A percentile compares a stretch with the other conserved stretches of the same genome.
These are phyloP conservation scores for Elanus axillaris DNA, from an alignment of 2,113 vertebrate genomes.

Conservation along the genomic window DNA sequence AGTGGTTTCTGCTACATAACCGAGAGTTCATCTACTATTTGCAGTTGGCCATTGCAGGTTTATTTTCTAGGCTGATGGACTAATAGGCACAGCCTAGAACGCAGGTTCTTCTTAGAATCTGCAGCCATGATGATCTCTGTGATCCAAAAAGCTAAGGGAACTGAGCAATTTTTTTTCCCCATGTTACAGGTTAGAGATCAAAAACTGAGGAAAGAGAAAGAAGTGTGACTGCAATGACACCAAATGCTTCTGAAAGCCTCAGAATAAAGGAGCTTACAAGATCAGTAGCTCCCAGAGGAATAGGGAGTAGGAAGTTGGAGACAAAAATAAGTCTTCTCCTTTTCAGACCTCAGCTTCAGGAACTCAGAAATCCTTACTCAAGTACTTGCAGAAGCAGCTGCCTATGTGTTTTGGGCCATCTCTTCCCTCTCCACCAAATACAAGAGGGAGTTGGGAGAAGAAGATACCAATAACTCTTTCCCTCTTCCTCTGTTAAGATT, in stretches of 20 bases:
- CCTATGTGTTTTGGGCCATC: not conserved
- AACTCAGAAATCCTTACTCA: not conserved
- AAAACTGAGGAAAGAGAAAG: not conserved
- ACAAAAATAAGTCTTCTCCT: not conserved
- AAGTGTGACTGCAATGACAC: rapidly evolving
- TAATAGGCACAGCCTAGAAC: not conserved
- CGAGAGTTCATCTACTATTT: not conserved
- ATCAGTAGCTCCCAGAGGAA: not conserved
- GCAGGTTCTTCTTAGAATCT: not conserved
- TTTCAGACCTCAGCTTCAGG: not conserved
- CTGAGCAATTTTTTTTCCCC: not conserved
- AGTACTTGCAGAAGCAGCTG: not conserved
- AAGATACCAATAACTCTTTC: not conserved
- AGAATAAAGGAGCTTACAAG: not conserved
- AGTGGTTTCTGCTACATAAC: not conserved
- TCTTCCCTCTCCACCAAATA: not conserved
- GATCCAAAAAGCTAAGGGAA: not conserved
- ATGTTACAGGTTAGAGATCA: not conserved
- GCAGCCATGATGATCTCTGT: not conserved
- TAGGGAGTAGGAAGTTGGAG: not conserved
- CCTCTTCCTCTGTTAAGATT: not conserved
- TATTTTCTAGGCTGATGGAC: not conserved
- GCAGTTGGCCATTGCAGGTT: not conserved
- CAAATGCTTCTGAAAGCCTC: not conserved
- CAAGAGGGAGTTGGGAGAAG: not conserved